These are phyloP conservation scores for Proisotoma minuta DNA, from an alignment of 2,888 invertebrate genomes.

Conservation along the genomic window DNA sequence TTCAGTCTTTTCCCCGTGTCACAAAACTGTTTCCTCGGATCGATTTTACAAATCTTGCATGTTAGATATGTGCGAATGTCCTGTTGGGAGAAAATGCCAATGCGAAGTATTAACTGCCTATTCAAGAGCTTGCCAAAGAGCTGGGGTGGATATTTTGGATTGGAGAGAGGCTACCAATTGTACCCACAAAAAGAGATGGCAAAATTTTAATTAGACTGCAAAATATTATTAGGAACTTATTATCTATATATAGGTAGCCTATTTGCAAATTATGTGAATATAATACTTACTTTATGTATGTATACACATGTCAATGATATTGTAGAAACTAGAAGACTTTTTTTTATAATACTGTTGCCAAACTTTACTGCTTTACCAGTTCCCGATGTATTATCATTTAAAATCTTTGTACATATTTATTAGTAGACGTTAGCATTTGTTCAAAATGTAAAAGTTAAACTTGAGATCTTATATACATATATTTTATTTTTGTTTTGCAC, in stretches of 20 bases:
- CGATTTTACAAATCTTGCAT: slow-evolving; percentile 82
- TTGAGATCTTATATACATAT: too few species aligned
- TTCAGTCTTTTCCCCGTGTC: slow-evolving; percentile 68
- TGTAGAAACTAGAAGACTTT: too few species aligned
- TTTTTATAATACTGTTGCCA: too few species aligned
- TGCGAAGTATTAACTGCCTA: slow-evolving; percentile 88
- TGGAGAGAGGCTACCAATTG: slow-evolving; percentile 71
- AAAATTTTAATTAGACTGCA: slow-evolving; percentile 19
- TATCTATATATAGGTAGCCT: neutral
- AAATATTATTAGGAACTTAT: neutral
- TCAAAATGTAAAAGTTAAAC: too few species aligned
- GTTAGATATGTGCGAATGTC: slow-evolving; percentile 83
- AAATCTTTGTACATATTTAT: too few species aligned
- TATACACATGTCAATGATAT: too few species aligned
- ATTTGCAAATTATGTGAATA: too few species aligned
- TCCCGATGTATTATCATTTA: too few species aligned
- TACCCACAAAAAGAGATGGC: slow-evolving; percentile 43
- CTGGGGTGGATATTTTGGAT: slow-evolving; percentile 64
- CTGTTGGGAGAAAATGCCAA: slow-evolving; percentile 67
- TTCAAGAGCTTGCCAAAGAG: slow-evolving; percentile 75
- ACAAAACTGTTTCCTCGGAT: slow-evolving; percentile 69
- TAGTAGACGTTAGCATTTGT: too few species aligned
- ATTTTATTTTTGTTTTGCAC: slow-evolving; percentile 2
- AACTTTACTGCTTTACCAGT: too few species aligned
- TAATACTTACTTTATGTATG: too few species aligned